Conservation (phyloP, 2,888 invertebrate species). For the Netelia fuscicornis region DNA sequence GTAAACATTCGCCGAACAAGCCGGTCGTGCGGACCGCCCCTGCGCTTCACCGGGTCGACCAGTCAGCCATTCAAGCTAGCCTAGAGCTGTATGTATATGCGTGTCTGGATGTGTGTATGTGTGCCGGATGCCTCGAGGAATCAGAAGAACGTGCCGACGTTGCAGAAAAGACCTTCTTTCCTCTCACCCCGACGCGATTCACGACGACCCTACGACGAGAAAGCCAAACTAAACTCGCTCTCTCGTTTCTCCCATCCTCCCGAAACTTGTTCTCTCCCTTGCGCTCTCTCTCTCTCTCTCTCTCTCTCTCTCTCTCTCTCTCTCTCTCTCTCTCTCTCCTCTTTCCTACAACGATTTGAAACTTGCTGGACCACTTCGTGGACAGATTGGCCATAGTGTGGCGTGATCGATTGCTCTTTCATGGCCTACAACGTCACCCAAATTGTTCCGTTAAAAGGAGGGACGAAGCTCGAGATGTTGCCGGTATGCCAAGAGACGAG, state of each 20-base stretch:
- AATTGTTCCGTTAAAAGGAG: slow-evolving; percentile 46
- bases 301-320: background rate
- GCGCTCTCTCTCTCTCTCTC: background rate
- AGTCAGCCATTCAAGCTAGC: slow-evolving; percentile 58
- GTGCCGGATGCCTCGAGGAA: slow-evolving; percentile 58
- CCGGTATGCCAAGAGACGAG: background rate
- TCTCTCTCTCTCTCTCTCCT: slow-evolving; percentile 9
- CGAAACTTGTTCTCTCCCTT: slow-evolving; percentile 2
- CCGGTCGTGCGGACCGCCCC: slow-evolving; percentile 58
- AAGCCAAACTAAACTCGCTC: slow-evolving; percentile 45
- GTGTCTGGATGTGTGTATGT: background rate
- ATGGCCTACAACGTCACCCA: slow-evolving; percentile 47
- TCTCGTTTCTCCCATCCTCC: slow-evolving; percentile 14
- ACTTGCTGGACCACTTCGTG: slow-evolving; percentile 62
- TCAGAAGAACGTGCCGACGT: slow-evolving; percentile 69
- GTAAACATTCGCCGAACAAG: slow-evolving; percentile 71
- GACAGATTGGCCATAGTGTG: slow-evolving; percentile 61
- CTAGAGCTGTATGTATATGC: background rate
- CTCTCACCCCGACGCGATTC: slow-evolving; percentile 2
- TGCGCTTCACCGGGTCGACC: slow-evolving; percentile 45
- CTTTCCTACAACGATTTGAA: slow-evolving; percentile 57
- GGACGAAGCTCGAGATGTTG: background rate
- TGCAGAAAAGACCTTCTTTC: slow-evolving; percentile 68
- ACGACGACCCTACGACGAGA: slow-evolving; percentile 52
- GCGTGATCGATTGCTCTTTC: slow-evolving; percentile 64